Evolutionary conservation across 2,797 vertebrate species (phyloP).

Genomic region (Gambusia yucatana): DNA sequence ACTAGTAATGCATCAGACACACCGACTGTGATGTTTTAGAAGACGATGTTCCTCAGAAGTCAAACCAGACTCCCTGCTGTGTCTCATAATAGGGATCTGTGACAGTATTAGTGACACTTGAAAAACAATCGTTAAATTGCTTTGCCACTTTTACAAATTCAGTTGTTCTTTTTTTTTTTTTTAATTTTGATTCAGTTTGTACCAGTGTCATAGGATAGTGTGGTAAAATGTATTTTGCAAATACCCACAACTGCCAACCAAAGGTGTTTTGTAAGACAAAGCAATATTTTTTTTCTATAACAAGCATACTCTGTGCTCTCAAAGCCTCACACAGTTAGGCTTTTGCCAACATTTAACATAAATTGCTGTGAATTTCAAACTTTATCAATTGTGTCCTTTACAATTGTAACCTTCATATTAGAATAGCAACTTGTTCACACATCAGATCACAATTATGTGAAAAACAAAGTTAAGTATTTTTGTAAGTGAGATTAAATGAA

Average conservation of each 20-base stretch:
- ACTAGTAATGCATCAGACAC: neutral
- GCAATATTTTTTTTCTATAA: neutral
- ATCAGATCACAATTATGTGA: neutral
- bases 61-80: constrained; percentile 6
- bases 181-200: neutral
- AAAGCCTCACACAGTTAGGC: constrained; percentile 12
- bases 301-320: neutral
- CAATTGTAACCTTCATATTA: too few relatives aligned
- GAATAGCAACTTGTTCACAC: neutral
- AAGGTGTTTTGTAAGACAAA: neutral
- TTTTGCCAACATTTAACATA: constrained; percentile 2
- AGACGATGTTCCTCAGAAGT: neutral
- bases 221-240: neutral
- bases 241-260: neutral
- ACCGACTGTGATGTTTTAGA: neutral
- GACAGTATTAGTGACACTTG: neutral
- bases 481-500: neutral
- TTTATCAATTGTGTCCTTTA: too few relatives aligned
- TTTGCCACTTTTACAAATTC: constrained; percentile 14
- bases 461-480: neutral
- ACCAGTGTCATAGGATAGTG: neutral
- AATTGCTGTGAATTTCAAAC: constrained; percentile 15
- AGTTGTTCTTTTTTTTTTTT: neutral
- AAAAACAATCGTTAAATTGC: constrained; percentile 10
- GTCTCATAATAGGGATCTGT: constrained; percentile 11